Conservation (phyloP, 2,888 invertebrate species). For the Erannis defoliaria region DNA sequence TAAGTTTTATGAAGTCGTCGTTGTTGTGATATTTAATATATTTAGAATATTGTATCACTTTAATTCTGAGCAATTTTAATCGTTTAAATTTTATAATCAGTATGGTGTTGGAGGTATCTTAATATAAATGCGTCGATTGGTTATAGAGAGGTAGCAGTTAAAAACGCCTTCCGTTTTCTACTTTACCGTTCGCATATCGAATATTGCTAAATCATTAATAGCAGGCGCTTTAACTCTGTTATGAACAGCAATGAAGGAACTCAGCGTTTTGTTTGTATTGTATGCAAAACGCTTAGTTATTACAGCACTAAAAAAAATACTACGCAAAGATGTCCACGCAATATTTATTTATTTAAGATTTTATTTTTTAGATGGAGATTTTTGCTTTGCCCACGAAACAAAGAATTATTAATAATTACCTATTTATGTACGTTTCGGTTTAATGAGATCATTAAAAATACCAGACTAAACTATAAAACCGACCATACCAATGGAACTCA, state of each 20-base stretch:
- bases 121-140: background rate
- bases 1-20: background rate
- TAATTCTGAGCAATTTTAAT: background rate
- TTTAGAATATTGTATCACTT: background rate
- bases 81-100: background rate
- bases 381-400: too few relatives aligned
- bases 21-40: background rate
- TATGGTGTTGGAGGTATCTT: too few relatives aligned
- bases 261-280: background rate
- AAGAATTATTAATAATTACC: too few relatives aligned
- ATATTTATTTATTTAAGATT: too few relatives aligned
- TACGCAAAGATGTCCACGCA: too few relatives aligned
- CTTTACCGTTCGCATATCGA: background rate
- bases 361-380: too few relatives aligned
- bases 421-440: too few relatives aligned
- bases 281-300: too few relatives aligned
- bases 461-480: too few relatives aligned
- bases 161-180: background rate
- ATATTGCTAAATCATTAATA: background rate
- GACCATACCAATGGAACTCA: too few relatives aligned
- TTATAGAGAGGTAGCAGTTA: background rate
- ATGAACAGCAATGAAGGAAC: background rate
- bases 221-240: background rate
- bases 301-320: too few relatives aligned
- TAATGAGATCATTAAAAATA: too few relatives aligned